A percentile compares a stretch with the other conserved stretches of the same genome.
Evolutionary conservation across 2,113 vertebrate genomes (phyloP).

Genomic region (Hyaena hyaena): DNA sequence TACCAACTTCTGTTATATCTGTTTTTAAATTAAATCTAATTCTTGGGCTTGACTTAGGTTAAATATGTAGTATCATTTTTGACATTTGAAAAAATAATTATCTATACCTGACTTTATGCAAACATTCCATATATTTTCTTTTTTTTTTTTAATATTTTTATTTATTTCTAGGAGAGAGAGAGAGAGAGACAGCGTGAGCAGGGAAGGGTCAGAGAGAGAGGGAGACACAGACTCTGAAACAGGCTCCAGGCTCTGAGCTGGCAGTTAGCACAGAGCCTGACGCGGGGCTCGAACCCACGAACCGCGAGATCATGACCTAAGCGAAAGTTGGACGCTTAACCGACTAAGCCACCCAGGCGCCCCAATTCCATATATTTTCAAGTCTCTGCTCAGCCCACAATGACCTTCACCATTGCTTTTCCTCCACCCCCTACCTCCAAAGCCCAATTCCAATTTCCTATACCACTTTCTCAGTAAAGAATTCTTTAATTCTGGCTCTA

Average conservation of each 20-base stretch:
- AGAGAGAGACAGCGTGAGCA: too few relatives aligned
- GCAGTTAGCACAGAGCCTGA: too few relatives aligned
- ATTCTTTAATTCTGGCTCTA: background rate
- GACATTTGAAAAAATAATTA: background rate
- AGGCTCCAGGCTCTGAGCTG: too few relatives aligned
- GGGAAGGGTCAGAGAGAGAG: too few relatives aligned
- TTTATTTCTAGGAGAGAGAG: too few relatives aligned
- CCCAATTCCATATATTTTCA: background rate
- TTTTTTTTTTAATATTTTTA: too few relatives aligned
- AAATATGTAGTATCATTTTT: background rate
- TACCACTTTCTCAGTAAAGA: background rate
- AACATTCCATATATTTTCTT: background rate
- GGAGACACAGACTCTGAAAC: too few relatives aligned
- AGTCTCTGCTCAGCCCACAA: background rate
- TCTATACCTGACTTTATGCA: background rate
- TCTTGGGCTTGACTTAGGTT: background rate
- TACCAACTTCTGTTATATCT: background rate
- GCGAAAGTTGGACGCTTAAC: too few relatives aligned
- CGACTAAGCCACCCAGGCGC: too few relatives aligned
- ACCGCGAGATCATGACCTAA: too few relatives aligned
- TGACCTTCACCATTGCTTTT: background rate
- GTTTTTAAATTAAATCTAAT: background rate
- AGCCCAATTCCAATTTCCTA: background rate
- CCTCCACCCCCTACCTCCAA: background rate
- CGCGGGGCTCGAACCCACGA: too few relatives aligned